These are phyloP conservation scores for Desmodus rotundus DNA, from an alignment of 2,113 vertebrate genomes.

Conservation along the genomic window DNA sequence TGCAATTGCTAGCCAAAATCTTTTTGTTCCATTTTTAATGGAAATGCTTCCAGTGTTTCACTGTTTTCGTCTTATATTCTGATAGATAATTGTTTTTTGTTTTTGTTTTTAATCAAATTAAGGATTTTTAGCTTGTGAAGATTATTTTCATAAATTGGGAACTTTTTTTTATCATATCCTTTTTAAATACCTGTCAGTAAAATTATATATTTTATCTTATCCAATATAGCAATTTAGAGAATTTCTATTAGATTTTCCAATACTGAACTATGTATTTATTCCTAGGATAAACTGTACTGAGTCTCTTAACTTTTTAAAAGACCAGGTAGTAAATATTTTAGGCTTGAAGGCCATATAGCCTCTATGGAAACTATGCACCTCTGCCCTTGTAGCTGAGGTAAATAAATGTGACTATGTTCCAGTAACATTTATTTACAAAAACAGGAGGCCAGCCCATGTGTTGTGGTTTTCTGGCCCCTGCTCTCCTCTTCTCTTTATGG, in stretches of 20 bases:
- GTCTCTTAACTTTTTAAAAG: not conserved
- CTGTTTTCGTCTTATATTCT: not conserved
- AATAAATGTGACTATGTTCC: not conserved
- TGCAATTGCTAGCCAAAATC: not conserved
- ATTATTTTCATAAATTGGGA: not conserved
- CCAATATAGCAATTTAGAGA: not conserved
- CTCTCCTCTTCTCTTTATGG: not conserved
- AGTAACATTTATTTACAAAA: conserved; percentile 4
- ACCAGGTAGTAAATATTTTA: not conserved
- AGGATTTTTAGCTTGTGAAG: not conserved
- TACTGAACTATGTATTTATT: not conserved
- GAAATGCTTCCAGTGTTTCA: not conserved
- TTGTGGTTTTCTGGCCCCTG: not conserved
- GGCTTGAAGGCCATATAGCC: not conserved
- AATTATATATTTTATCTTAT: not conserved
- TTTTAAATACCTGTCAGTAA: not conserved
- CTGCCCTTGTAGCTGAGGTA: not conserved
- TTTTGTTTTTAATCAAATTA: conserved; percentile 17
- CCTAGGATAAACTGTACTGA: not conserved
- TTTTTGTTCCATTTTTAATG: not conserved
- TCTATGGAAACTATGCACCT: not conserved
- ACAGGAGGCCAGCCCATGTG: not conserved
- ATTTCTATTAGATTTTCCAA: not conserved
- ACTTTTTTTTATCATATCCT: not conserved
- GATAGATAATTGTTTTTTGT: not conserved